A percentile compares a stretch with the other conserved stretches of the same genome.
Conservation (phyloP, 2,797 vertebrate genomes). For the Podarcis lilfordi region DNA sequence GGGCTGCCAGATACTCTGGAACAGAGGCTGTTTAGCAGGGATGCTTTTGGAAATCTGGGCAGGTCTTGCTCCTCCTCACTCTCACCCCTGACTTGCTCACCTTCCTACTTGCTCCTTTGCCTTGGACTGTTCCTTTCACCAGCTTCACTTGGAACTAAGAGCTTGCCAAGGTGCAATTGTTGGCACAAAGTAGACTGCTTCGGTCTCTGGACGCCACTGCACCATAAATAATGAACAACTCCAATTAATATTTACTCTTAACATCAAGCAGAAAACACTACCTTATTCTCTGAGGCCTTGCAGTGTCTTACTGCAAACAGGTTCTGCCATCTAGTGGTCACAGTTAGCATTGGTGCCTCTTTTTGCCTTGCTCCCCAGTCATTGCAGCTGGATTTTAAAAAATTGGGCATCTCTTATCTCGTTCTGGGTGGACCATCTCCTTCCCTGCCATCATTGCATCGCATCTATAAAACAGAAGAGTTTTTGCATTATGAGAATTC, state of each 20-base stretch:
- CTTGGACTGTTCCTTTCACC: not conserved
- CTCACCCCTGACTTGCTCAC: not conserved
- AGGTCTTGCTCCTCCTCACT: not conserved
- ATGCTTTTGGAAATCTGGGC: not conserved
- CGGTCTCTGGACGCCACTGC: not conserved
- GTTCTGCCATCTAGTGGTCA: constrained; percentile 56
- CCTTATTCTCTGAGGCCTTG: not conserved
- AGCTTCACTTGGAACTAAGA: not conserved
- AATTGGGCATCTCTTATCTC: not conserved
- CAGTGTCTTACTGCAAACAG: constrained; percentile 1
- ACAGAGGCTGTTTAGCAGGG: no score
- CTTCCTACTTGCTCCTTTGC: not conserved
- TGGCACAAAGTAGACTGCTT: not conserved
- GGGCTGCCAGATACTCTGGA: not conserved
- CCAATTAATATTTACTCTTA: accelerated
- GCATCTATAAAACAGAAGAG: not conserved
- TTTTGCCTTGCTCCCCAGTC: not conserved
- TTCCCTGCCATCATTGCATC: not conserved
- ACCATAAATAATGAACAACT: not conserved
- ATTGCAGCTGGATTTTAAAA: not conserved
- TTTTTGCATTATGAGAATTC: not conserved
- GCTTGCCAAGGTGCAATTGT: not conserved
- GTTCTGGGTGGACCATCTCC: not conserved
- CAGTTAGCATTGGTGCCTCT: not conserved
- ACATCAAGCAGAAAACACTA: not conserved